Conservation (phyloP, 1,140 invertebrate genomes). For the Euura lappo region DNA sequence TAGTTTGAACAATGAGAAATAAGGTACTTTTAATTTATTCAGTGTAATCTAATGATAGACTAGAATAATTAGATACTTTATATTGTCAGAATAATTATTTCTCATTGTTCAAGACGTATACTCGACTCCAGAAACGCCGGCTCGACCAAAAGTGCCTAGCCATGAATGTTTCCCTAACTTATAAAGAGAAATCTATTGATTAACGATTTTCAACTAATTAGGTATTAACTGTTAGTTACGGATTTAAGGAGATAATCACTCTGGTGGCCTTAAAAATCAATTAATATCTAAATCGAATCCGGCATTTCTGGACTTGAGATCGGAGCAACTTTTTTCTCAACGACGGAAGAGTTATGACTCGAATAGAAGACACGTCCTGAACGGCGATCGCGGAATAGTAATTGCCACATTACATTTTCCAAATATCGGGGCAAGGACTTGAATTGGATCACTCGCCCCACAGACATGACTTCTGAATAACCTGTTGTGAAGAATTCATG, state of each 20-base stretch:
- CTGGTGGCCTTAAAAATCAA: slow-evolving; percentile 56
- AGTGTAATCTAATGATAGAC: slow-evolving; percentile 28
- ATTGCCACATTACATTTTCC: too few species aligned
- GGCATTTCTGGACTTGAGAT: slow-evolving; percentile 35
- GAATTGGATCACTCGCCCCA: not conserved
- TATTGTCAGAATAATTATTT: not conserved
- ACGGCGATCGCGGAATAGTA: not conserved
- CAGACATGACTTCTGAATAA: too few species aligned
- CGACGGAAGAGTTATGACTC: slow-evolving; percentile 27
- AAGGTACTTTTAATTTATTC: slow-evolving; percentile 40
- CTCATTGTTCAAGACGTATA: slow-evolving; percentile 23
- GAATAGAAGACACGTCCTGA: not conserved
- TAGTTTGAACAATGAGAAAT: slow-evolving; percentile 20
- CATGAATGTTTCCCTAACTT: slow-evolving; percentile 39
- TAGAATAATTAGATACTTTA: not conserved
- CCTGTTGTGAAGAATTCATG: too few species aligned
- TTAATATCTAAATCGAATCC: slow-evolving; percentile 49
- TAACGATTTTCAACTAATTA: slow-evolving; percentile 25
- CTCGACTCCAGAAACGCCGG: slow-evolving; percentile 37
- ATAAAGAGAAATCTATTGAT: slow-evolving; percentile 19
- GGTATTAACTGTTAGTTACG: slow-evolving; percentile 47
- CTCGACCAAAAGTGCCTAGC: slow-evolving; percentile 52
- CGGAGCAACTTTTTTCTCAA: slow-evolving; percentile 13
- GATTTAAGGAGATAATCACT: slow-evolving; percentile 54
- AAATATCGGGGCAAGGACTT: not conserved